phyloP scores from a whole-genome alignment of 1,140 invertebrate species.

The Zaprionus capensis region DNA sequence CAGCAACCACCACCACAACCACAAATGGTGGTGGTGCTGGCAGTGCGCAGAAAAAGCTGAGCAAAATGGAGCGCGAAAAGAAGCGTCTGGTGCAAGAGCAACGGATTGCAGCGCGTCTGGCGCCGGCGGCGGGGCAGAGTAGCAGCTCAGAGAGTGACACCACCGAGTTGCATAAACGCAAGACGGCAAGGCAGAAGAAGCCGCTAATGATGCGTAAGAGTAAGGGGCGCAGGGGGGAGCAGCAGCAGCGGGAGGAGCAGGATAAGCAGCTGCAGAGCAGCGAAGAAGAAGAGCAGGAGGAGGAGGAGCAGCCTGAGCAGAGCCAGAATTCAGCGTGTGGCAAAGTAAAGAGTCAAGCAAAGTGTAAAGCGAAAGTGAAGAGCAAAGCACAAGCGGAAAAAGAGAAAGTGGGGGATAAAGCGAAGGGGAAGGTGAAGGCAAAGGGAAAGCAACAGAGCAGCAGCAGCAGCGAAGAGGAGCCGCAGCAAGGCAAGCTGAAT shows the following conservation, averaged over 20 bases:
- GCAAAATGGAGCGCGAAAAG: conserved; percentile 76
- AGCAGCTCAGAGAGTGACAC: conserved; percentile 81
- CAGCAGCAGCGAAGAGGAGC: background rate
- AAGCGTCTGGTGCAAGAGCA: conserved; percentile 75
- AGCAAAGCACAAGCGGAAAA: background rate
- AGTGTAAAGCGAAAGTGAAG: conserved; percentile 24
- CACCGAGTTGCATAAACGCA: conserved; percentile 71
- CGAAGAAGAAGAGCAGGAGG: conserved; percentile 12
- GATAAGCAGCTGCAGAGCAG: conserved; percentile 21
- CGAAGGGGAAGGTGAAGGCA: background rate
- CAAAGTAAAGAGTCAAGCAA: conserved; percentile 32
- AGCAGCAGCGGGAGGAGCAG: conserved; percentile 19
- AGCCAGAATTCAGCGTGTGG: conserved; percentile 19
- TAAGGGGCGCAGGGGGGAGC: conserved; percentile 31
- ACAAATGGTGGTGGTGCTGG: conserved; percentile 51
- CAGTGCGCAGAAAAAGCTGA: conserved; percentile 70
- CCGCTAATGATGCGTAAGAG: conserved; percentile 59
- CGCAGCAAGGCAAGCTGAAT: background rate
- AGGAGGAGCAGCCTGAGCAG: background rate
- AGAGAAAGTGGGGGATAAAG: background rate
- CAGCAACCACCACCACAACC: conserved; percentile 54
- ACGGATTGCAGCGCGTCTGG: conserved; percentile 71
- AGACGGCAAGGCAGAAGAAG: conserved; percentile 75
- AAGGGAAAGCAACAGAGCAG: conserved; percentile 8
- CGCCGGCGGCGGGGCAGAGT: conserved; percentile 52